Evolutionary conservation across 2,797 vertebrate species (phyloP).

Genomic region (Notolabrus celidotus): DNA sequence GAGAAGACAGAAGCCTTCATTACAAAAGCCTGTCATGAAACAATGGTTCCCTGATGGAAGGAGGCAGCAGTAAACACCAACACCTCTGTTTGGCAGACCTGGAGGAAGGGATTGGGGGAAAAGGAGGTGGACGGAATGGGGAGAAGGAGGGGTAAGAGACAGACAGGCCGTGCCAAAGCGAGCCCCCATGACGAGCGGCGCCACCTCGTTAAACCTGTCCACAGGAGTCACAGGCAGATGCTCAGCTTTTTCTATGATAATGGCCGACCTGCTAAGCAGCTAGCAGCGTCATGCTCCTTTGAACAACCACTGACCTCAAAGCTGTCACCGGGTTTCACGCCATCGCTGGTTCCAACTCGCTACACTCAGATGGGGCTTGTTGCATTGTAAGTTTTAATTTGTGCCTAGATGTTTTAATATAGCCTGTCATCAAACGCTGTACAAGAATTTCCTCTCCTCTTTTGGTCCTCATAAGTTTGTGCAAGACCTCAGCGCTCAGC

Average conservation of each 20-base stretch:
- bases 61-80: slow-evolving; percentile 58
- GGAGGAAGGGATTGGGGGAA: slow-evolving; percentile 25
- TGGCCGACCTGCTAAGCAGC: slow-evolving; percentile 67
- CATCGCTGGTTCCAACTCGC: slow-evolving; percentile 48
- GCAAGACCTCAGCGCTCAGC: not conserved
- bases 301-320: slow-evolving; percentile 72
- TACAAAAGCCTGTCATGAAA: slow-evolving; percentile 62
- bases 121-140: not conserved
- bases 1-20: slow-evolving; percentile 48
- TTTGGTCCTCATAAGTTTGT: slow-evolving; percentile 3
- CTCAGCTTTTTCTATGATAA: slow-evolving; percentile 75
- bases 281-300: slow-evolving; percentile 69
- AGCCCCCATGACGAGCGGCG: slow-evolving; percentile 56
- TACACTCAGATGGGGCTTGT: slow-evolving; percentile 42
- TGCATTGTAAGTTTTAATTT: slow-evolving; percentile 42
- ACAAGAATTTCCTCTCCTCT: slow-evolving; percentile 15
- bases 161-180: slow-evolving; percentile 61
- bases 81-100: slow-evolving; percentile 56
- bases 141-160: slow-evolving; percentile 23
- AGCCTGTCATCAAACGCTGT: slow-evolving; percentile 19
- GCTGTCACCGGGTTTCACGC: slow-evolving; percentile 56
- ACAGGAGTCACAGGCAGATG: slow-evolving; percentile 72
- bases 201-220: slow-evolving; percentile 78
- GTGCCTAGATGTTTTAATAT: slow-evolving; percentile 30
- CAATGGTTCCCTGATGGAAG: slow-evolving; percentile 67